These are phyloP conservation scores for Ammospiza maritima DNA, from an alignment of 2,797 vertebrate species.

Conservation along the genomic window DNA sequence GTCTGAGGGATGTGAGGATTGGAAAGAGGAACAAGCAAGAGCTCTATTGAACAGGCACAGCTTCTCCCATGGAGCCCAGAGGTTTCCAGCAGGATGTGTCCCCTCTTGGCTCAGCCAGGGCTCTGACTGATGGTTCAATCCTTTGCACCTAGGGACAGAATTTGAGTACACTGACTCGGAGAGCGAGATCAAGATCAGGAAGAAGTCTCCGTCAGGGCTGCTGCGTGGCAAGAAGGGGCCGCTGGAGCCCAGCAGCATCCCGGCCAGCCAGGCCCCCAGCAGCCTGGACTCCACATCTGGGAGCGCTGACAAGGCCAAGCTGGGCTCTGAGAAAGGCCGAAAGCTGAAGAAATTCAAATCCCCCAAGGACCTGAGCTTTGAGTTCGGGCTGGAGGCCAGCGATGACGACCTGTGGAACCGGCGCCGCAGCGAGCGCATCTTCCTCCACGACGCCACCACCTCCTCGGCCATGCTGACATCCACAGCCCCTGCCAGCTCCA, in stretches of 20 bases:
- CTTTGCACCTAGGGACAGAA: conserved; percentile 80
- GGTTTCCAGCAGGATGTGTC: not conserved
- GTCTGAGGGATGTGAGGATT: not conserved
- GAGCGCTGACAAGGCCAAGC: conserved; percentile 81
- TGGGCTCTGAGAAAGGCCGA: conserved; percentile 78
- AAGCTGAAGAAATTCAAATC: conserved; percentile 87
- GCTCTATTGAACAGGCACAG: rapidly evolving
- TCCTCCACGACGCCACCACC: conserved; percentile 88
- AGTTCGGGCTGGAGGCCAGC: conserved; percentile 85
- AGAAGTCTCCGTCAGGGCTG: conserved; percentile 85
- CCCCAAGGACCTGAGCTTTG: conserved; percentile 85
- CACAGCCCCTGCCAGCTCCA: conserved; percentile 42
- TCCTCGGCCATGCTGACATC: conserved; percentile 74
- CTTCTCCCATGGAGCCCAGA: not conserved
- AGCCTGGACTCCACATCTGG: conserved; percentile 27
- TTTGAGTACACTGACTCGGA: conserved; percentile 95
- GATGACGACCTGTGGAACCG: conserved; percentile 94
- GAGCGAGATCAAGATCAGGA: conserved; percentile 86
- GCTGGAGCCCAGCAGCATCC: conserved; percentile 75
- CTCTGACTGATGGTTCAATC: not conserved
- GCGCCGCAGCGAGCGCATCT: conserved; percentile 94
- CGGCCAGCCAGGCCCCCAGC: conserved; percentile 53
- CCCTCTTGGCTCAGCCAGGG: not conserved
- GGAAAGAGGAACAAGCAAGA: not conserved
- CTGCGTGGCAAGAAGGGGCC: conserved; percentile 86